These are phyloP conservation scores for Xestia ashworthii DNA, from an alignment of 2,888 invertebrate genomes.

Conservation along the genomic window DNA sequence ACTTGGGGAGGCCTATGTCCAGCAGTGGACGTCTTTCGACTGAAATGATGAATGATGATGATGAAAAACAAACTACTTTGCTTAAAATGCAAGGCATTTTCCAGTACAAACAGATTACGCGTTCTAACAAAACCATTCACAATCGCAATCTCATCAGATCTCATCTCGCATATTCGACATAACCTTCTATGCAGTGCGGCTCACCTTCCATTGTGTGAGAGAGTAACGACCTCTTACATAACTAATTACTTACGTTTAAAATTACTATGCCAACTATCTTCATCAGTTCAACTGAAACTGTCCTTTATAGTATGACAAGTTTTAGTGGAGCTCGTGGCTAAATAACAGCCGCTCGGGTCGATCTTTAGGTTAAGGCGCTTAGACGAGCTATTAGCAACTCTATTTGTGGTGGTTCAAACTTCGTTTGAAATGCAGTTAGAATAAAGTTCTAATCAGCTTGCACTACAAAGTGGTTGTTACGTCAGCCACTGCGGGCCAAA, in stretches of 20 bases:
- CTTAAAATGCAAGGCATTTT: neutral
- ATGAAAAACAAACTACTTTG: neutral
- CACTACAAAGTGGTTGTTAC: too few species aligned
- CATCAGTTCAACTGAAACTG: constrained; percentile 20
- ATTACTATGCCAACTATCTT: constrained; percentile 53
- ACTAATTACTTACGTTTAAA: constrained; percentile 56
- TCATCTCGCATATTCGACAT: constrained; percentile 29
- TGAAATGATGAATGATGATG: too few species aligned
- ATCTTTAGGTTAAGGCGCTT: too few species aligned
- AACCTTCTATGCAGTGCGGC: neutral
- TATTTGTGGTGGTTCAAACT: too few species aligned
- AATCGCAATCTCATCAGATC: constrained; percentile 20
- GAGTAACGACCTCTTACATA: constrained; percentile 60
- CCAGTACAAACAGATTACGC: neutral
- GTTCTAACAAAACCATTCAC: constrained; percentile 4
- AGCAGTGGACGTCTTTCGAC: too few species aligned
- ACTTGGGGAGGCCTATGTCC: too few species aligned
- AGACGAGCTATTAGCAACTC: too few species aligned
- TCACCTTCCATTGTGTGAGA: constrained; percentile 44
- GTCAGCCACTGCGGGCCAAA: too few species aligned
- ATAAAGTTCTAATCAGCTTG: too few species aligned
- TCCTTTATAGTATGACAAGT: constrained; percentile 13
- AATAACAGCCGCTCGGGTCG: too few species aligned
- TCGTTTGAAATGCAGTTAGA: too few species aligned
- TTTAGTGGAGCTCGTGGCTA: too few species aligned